Percentiles rank a stretch among this genome's conserved stretches.
phyloP scores from a whole-genome alignment of 2,888 invertebrate genomes.

The Dicyrtomina minuta region DNA sequence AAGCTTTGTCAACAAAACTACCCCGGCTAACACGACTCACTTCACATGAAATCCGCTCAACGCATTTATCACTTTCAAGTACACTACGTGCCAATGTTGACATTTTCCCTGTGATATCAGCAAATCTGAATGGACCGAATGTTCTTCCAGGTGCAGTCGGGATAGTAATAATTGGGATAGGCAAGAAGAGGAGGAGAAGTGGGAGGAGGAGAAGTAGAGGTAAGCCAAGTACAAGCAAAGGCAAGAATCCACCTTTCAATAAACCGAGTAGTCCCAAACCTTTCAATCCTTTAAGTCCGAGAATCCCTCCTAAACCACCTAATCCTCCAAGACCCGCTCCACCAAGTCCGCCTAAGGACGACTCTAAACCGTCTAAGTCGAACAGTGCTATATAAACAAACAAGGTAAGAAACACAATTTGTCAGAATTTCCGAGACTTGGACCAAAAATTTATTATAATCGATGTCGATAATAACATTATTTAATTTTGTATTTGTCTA shows the following conservation, averaged over 20 bases:
- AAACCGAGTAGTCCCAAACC: slow-evolving; percentile 45
- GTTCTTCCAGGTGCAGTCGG: slow-evolving; percentile 14
- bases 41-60: slow-evolving; percentile 50
- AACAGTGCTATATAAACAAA: background rate
- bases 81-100: slow-evolving; percentile 38
- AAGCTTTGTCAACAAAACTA: slow-evolving; percentile 44
- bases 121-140: slow-evolving; percentile 33
- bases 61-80: slow-evolving; percentile 49
- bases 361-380: slow-evolving; percentile 35
- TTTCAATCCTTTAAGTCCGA: slow-evolving; percentile 48
- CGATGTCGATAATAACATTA: too few species aligned
- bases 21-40: slow-evolving; percentile 47
- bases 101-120: slow-evolving; percentile 40
- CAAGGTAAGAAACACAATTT: background rate
- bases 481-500: background rate
- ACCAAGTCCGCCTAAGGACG: slow-evolving; percentile 36
- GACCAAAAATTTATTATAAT: too few species aligned
- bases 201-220: slow-evolving; percentile 46
- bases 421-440: background rate
- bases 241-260: slow-evolving; percentile 39
- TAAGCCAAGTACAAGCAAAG: slow-evolving; percentile 41
- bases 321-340: slow-evolving; percentile 46
- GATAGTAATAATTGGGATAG: slow-evolving; percentile 48
- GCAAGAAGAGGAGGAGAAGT: slow-evolving; percentile 44
- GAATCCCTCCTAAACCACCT: slow-evolving; percentile 46